phyloP scores from a whole-genome alignment of 2,113 vertebrate genomes.

The Halichoerus grypus region DNA sequence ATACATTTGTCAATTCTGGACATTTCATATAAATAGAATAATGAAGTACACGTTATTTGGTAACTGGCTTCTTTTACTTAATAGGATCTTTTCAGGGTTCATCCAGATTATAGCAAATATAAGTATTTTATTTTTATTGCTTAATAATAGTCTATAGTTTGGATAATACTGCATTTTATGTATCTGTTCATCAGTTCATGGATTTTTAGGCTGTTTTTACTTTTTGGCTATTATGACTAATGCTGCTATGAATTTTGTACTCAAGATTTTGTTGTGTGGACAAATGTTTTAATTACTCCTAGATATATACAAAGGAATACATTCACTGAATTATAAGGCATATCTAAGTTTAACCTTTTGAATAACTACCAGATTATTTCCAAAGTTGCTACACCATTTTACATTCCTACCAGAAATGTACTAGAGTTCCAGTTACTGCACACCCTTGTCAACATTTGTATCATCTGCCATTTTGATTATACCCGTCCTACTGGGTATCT shows the following conservation, averaged over 20 bases:
- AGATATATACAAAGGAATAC: neutral
- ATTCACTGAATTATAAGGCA: neutral
- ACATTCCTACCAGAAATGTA: neutral
- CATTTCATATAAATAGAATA: neutral
- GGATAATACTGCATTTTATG: neutral
- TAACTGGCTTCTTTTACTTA: neutral
- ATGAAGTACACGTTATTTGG: neutral
- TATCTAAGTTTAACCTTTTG: neutral
- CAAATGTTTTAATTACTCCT: neutral
- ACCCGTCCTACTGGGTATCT: neutral
- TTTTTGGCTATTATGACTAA: neutral
- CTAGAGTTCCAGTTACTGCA: neutral
- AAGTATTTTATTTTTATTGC: neutral
- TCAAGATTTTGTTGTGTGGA: neutral
- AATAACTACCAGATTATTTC: neutral
- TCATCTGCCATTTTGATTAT: neutral
- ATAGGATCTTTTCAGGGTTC: neutral
- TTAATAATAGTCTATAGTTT: neutral
- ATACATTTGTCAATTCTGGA: neutral
- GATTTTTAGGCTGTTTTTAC: neutral
- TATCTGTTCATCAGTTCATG: neutral
- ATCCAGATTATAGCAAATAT: neutral
- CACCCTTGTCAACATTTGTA: neutral
- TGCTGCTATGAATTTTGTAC: neutral
- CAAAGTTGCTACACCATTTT: neutral